phyloP scores from a whole-genome alignment of 2,888 invertebrate genomes.

The Psylliodes chrysocephalus region DNA sequence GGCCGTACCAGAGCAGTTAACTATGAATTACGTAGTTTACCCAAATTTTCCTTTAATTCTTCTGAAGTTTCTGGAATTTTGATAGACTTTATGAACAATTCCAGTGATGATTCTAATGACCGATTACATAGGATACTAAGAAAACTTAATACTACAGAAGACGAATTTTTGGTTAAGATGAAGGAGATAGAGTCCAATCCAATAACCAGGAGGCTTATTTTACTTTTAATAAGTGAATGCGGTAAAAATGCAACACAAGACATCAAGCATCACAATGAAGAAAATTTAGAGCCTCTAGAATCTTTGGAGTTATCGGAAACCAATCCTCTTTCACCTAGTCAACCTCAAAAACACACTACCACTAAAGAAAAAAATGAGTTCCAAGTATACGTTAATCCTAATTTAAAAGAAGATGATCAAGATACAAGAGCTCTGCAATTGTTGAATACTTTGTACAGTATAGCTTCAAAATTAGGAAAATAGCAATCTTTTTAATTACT shows the following conservation, averaged over 20 bases:
- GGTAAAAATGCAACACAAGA: constrained; percentile 66
- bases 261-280: constrained; percentile 37
- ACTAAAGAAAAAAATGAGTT: constrained; percentile 35
- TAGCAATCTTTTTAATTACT: constrained; percentile 38
- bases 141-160: constrained; percentile 78
- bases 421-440: constrained; percentile 85
- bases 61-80: constrained; percentile 60
- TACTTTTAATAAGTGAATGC: constrained; percentile 82
- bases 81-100: constrained; percentile 68
- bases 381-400: constrained; percentile 49
- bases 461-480: constrained; percentile 85
- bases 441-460: constrained; percentile 83
- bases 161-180: constrained; percentile 83
- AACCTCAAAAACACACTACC: background rate
- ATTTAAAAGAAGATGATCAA: constrained; percentile 65
- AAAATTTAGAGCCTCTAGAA: background rate
- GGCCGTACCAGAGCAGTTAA: constrained; percentile 52
- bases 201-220: constrained; percentile 77
- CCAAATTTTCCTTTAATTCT: constrained; percentile 56
- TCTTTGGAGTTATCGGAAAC: constrained; percentile 15
- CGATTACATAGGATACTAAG: constrained; percentile 82
- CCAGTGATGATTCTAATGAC: constrained; percentile 72
- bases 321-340: background rate
- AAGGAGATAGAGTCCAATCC: constrained; percentile 82
- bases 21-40: constrained; percentile 64